Base-by-base conservation (phyloP, 2,113 vertebrate genomes). In the Onychostoma macrolepis region DNA sequence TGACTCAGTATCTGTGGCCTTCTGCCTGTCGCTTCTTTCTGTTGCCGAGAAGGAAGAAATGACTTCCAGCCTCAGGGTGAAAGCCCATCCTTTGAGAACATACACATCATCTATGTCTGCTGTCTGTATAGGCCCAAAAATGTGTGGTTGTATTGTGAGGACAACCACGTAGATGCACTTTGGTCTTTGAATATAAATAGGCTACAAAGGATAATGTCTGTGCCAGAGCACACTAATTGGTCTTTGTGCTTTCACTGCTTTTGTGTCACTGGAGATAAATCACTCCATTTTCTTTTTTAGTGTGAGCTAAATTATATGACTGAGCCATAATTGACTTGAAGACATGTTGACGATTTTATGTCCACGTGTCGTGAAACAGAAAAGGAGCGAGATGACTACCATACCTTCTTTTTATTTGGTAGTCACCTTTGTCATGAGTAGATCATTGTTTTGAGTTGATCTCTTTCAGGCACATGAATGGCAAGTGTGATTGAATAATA, bases 331-430 rank as follows among this genome's bases (percentile, higher is more conserved):
- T 80, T 87, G 82, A 75, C 65, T 67, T 79, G 2, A 75, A 74
- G 63, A 84, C 9, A 30, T 80, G 85, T 85, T 87, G 81, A 87
- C 58, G 30, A 58, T 79, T 81, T 21, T 74, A 43, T 78, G 11
- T 77, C 77, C 67, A 8, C 9, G 48, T 74, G 65, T 58, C 36
- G 28, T 74, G 13, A 72, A 26, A 58, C 33, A 41, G n/a, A 28
- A 63, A 13, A 24, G n/a, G 4, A 43, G 5, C 30, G 6, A 53
- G 43, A 30, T 17, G 24, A 67, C n/a, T 28, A 30, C 30, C 9
- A 43, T 33, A 8, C 19, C 41, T 56, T 28, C 10, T 71, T 82
- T 67, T 65, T 21, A 41, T 63, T 26, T 85, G 19, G 26, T 30
- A 45, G 75, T 21, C 61, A 4, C 2, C 15, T 17, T 85, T 86